Conservation (phyloP, 2,113 vertebrate genomes). For the Hemibagrus wyckioides region DNA sequence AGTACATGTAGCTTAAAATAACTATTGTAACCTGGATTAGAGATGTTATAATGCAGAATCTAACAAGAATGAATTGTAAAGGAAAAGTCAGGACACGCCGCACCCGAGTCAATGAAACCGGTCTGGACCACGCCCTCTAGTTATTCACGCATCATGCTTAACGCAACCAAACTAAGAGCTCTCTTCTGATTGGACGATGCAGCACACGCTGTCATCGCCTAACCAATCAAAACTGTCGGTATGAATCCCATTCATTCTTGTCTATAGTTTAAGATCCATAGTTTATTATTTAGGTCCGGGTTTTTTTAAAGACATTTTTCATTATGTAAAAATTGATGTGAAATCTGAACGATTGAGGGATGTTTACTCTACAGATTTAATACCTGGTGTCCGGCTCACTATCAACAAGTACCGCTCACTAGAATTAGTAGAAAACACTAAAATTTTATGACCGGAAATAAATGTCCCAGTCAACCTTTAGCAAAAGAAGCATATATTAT, state of each 20-base stretch:
- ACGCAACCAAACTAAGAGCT: neutral
- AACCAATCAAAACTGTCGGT: neutral
- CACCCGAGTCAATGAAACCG: constrained; percentile 16
- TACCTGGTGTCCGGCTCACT: neutral
- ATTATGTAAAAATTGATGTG: neutral
- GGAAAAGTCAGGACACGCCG: neutral
- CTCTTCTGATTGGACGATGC: constrained; percentile 13
- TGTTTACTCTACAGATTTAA: neutral
- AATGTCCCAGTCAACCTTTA: neutral
- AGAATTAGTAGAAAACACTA: neutral
- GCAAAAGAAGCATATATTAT: neutral
- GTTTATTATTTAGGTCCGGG: no score
- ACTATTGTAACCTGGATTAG: neutral
- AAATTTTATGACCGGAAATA: neutral
- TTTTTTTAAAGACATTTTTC: neutral
- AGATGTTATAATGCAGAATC: neutral
- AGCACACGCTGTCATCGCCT: neutral
- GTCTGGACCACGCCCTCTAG: constrained; percentile 26
- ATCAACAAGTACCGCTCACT: neutral
- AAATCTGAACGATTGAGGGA: neutral
- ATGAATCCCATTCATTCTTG: constrained; percentile 27
- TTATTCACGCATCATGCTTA: neutral
- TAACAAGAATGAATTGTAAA: neutral
- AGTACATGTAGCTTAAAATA: neutral
- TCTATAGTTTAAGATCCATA: neutral